Conservation (phyloP, 2,797 vertebrate genomes). For the Enteromius fasciolatus region DNA sequence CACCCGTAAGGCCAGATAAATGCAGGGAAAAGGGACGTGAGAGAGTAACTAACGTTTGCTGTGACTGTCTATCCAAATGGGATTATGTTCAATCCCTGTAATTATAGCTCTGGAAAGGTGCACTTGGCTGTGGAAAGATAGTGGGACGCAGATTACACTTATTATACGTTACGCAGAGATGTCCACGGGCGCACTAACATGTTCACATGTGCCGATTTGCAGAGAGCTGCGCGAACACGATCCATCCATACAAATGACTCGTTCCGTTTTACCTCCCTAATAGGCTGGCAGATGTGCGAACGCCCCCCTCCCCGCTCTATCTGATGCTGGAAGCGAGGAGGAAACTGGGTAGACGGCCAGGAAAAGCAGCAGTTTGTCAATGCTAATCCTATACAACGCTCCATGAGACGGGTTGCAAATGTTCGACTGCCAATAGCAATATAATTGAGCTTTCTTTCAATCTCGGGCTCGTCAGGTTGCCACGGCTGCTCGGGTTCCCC, state of each 20-base stretch:
- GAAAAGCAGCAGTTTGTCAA: conserved; percentile 53
- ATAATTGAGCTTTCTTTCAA: conserved; percentile 58
- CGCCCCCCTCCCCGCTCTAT: not conserved
- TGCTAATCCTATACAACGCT: conserved; percentile 58
- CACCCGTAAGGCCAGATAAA: not conserved
- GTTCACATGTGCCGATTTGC: conserved; percentile 33
- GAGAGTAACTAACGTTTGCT: not conserved
- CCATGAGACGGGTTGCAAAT: conserved; percentile 54
- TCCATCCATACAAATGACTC: conserved; percentile 47
- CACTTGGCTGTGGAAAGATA: not conserved
- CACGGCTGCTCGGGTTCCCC: conserved; percentile 23
- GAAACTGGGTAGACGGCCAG: conserved; percentile 49
- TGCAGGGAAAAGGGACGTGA: not conserved
- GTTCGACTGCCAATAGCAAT: conserved; percentile 61
- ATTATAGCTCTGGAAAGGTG: conserved; percentile 32
- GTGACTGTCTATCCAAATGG: conserved; percentile 41
- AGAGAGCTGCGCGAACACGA: conserved; percentile 23
- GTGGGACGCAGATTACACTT: conserved; percentile 48
- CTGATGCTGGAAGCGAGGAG: conserved; percentile 36
- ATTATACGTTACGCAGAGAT: conserved; percentile 17
- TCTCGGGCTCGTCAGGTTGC: conserved; percentile 37
- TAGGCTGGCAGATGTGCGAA: conserved; percentile 40
- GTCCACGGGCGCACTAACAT: conserved; percentile 1
- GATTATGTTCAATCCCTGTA: conserved; percentile 46
- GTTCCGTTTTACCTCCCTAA: conserved; percentile 51